Conservation (phyloP, 53 echinoderm and acorn worm species). For the Temnopleurus reevesii region DNA sequence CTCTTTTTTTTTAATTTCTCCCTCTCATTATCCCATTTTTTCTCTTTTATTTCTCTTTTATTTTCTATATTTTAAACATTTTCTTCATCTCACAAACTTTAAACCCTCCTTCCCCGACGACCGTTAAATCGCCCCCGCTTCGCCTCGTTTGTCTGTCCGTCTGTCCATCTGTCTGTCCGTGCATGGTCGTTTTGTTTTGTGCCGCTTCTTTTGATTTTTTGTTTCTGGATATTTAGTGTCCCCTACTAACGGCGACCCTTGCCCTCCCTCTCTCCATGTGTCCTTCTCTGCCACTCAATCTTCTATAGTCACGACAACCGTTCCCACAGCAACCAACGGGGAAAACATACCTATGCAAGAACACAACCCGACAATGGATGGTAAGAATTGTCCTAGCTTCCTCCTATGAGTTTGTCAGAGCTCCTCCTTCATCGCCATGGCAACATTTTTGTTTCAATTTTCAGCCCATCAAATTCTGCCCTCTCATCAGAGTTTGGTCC, state of each 20-base stretch:
- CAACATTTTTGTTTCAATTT: too few species aligned
- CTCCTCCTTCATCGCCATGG: too few species aligned
- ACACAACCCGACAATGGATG: slow-evolving; percentile 38
- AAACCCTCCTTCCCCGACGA: not conserved
- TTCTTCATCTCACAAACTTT: slow-evolving; percentile 23
- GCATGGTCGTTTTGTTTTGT: slow-evolving; percentile 29
- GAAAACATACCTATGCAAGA: slow-evolving; percentile 61
- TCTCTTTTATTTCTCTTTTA: slow-evolving; percentile 26
- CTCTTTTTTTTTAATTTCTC: slow-evolving; percentile 37
- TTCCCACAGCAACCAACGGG: slow-evolving; percentile 43
- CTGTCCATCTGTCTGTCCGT: not conserved
- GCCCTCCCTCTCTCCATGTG: slow-evolving; percentile 56
- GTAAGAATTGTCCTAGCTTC: too few species aligned
- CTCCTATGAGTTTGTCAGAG: too few species aligned
- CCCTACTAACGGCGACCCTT: slow-evolving; percentile 56
- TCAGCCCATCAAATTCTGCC: too few species aligned
- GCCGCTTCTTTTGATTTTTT: slow-evolving; percentile 17
- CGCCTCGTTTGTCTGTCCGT: slow-evolving; percentile 16
- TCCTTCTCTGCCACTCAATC: slow-evolving; percentile 50
- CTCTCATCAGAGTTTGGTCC: too few species aligned
- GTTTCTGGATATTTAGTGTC: slow-evolving; percentile 43
- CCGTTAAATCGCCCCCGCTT: not conserved
- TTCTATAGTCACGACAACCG: slow-evolving; percentile 45
- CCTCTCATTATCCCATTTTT: slow-evolving; percentile 19
- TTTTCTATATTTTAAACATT: slow-evolving; percentile 9